Conservation (phyloP, 1,140 invertebrate genomes). For the Drosophila melanogaster region DNA sequence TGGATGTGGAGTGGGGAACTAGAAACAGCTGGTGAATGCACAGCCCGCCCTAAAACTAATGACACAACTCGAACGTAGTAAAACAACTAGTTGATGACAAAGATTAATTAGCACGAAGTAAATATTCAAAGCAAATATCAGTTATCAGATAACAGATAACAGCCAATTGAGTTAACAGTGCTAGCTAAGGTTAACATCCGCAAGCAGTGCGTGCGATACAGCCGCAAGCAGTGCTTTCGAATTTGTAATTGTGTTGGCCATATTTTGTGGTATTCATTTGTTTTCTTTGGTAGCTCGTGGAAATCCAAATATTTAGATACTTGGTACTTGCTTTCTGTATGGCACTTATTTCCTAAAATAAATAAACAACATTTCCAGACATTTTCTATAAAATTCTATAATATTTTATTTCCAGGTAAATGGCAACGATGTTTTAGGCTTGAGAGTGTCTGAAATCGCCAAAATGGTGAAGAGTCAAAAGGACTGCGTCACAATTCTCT, state of each 20-base stretch:
- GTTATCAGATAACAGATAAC: constrained; percentile 26
- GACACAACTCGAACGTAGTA: background rate
- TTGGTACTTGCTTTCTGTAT: background rate
- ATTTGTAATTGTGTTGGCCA: background rate
- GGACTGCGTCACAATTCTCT: constrained; percentile 82
- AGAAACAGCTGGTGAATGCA: constrained; percentile 37
- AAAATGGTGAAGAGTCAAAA: constrained; percentile 85
- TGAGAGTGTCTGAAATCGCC: constrained; percentile 87
- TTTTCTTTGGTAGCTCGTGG: background rate
- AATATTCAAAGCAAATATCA: constrained; percentile 34
- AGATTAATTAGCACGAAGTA: constrained; percentile 37
- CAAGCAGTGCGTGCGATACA: background rate
- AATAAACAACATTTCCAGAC: background rate
- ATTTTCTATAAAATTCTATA: background rate
- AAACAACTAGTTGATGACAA: constrained; percentile 2
- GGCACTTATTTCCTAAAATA: background rate
- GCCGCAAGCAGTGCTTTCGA: constrained; percentile 5
- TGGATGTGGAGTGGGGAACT: background rate
- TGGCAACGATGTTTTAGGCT: constrained; percentile 87
- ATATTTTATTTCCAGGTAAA: constrained; percentile 84
- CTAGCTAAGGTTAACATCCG: background rate
- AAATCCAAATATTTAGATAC: background rate
- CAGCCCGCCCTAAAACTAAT: constrained; percentile 5
- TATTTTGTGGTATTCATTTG: background rate
- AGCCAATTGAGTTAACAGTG: constrained; percentile 8